Base-by-base conservation (phyloP, 2,888 invertebrate genomes). In the Kryphioiulus occultus region DNA sequence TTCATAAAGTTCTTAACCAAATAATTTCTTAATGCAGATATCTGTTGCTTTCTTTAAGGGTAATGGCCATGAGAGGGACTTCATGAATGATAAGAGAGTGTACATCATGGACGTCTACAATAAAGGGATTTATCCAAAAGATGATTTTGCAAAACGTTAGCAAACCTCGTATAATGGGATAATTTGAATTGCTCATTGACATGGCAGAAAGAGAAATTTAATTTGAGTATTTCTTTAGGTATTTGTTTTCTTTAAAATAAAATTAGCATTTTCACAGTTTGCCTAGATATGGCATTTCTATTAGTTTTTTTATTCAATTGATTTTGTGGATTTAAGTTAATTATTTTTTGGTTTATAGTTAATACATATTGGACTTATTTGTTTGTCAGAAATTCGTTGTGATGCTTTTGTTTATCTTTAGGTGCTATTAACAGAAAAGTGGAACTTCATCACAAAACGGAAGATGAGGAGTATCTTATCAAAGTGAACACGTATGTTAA, bases 91-190 rank as follows among this genome's bases (percentile, higher is more conserved):
- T 84, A 90, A 91, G 12, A 93, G 94, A 90, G 95, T 97, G n/a
- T 97, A 95, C 91, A 97, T 97, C 89, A 93, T 98, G 93, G 97
- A 98, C 91, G 95, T 96, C 92, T 97, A 96, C 92, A 97, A 97
- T 92, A 93, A 94, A 84, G 92, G 94, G 87, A 96, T 97, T 89
- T 97, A 96, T 91, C 97, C 97, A 0, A 93, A 93, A 88, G 97
- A 97, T 92, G 93, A 93, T 86, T 92, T 92, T 88, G 97, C 97
- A 1, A 96, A 96, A 92, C 89, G 93, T 93, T 90, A 90, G 91
- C 9, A 85, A 86, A 35, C 17, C 42, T 35, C 32, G 10, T 85
- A 19, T 83, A 32, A 19, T 3, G 47, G 22, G 10, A 26, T 85
- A 4, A 42, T 47, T 85, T 85, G 53, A 2, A 47, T 86, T 86